Evolutionary conservation across 2,113 vertebrate genomes (phyloP), one percentile per base, ranked within the genome.

Genomic region (Prochilodus magdalenae): DNA sequence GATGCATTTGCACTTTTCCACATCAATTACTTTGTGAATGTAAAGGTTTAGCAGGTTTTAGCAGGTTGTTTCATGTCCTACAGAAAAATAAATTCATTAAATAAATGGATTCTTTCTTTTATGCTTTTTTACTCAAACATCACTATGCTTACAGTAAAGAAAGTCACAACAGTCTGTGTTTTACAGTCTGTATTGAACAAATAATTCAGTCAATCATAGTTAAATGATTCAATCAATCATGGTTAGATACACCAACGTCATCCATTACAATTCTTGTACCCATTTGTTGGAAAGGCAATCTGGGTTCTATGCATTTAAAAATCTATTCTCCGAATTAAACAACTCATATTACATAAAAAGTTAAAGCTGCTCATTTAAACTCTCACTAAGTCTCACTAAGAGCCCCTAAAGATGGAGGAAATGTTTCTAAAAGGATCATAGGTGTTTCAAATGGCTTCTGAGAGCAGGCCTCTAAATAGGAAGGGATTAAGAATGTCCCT

Each of bases 401-500:
- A 18, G 29, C 29, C 63, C 33, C 10, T 40, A 69, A 69, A 40
- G 29, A 20, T 30, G 27, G n/a, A 53, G 1, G 53, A 65, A 67
- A 67, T 67, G 20, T 29, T 36, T 2, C 29, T n/a, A 40, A 69
- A 69, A 22, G 20, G 18, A 69, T 69, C 16, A 69, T 0, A n/a
- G 11, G 33, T 44, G 66, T 69, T 44, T 40, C 18, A 69, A 69
- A 69, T 22, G 33, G 33, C 18, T 12, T 40, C 20, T 40, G 18
- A 40, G 22, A 69, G 12, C 66, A 40, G 30, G 33, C 18, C 44
- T 69, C 66, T 40, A n/a, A 69, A 40, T 22, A 69, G 33, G 66
- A 69, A 40, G 22, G 33, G 66, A 40, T 69, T 69, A 69, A 40
- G 66, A 69, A 24, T 40, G 66, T 69, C 33, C 18, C 66, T 69